Base-by-base conservation (phyloP, 2,797 vertebrate genomes). In the Typhlichthys eigenmanni region DNA sequence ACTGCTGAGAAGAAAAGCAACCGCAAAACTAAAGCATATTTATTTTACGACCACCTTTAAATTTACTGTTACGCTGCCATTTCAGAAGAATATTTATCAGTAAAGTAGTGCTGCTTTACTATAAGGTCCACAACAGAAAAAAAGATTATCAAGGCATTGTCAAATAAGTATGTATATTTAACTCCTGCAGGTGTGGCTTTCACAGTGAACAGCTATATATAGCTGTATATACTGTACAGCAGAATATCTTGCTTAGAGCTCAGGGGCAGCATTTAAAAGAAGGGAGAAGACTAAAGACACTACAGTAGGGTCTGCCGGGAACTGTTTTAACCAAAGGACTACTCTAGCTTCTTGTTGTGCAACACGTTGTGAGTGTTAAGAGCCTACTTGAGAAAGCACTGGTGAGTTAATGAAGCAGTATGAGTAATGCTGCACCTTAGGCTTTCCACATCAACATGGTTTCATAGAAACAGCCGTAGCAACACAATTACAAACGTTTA, bases 11-110 rank as follows among this genome's bases (percentile, higher is more conserved):
- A 84, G 68, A 86, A 88, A 82, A 72, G 68, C 72, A 58, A 78
- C 64, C 56, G 46, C 72, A 76, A 83, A 88, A 91, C 75, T 86
- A 89, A 86, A 80, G 71, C 79, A 83, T 79, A 79, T 80, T 87
- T 81, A 69, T 82, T 88, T 90, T 87, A 88, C 65, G 78, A 73
- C 61, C 78, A 74, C 67, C 62, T 82, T 74, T 55, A 64, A 74
- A 87, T 86, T 88, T 81, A 87, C 19, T 13, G 55, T 68, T 62
- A 56, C 65, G 75, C 76, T 66, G 58, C 43, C 79, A 58, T 55
- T 64, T 65, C 68, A 71, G 47, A 80, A 71, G 68, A 54, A 76
- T 58, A 87, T 87, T 83, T 83, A 86, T 48, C 47, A 59, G 61
- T 48, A 16, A 32, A 49, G 53, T 58, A 55, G 63, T 72, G 65